A percentile compares a stretch with the other conserved stretches of the same genome.
These are phyloP conservation scores for Amphimedon queenslandica DNA, from an alignment of 37 sponge, comb jelly and placozoan genomes.

Conservation along the genomic window DNA sequence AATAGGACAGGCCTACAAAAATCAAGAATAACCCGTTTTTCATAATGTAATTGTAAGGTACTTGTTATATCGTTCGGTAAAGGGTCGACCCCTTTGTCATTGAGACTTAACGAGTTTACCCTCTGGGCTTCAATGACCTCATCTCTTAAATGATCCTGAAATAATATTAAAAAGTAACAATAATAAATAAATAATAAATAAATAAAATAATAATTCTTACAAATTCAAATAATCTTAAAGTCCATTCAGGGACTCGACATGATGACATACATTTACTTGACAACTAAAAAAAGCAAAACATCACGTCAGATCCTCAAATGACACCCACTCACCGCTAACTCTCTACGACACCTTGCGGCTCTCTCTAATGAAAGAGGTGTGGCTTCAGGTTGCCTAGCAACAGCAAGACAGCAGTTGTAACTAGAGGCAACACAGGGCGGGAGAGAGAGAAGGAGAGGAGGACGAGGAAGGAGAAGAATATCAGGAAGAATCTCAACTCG, in stretches of 20 bases:
- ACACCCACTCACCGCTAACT: constrained; percentile 7
- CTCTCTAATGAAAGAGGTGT: background rate
- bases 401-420: constrained; percentile 9
- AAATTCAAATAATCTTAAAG: constrained; percentile 25
- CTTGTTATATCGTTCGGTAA: constrained; percentile 39
- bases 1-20: constrained; percentile 59
- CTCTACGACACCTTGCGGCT: constrained; percentile 6
- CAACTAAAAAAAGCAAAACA: constrained; percentile 2
- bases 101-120: constrained; percentile 19
- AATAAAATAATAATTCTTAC: constrained; percentile 13
- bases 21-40: too few relatives aligned
- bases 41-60: too few relatives aligned
- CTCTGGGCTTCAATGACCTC: constrained; percentile 24
- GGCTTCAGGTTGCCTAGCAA: constrained; percentile 24
- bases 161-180: background rate
- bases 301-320: background rate
- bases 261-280: constrained; percentile 15
- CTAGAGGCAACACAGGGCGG: constrained; percentile 32
- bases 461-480: constrained; percentile 32
- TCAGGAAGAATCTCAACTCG: constrained; percentile 55
- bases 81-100: background rate
- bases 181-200: background rate
- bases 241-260: constrained; percentile 42
- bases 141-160: constrained; percentile 47
- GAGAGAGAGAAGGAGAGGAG: constrained; percentile 41